Percentiles rank a stretch among this genome's conserved stretches.
Evolutionary conservation across 2,888 invertebrate genomes (phyloP).

Genomic region (Carabus problematicus): DNA sequence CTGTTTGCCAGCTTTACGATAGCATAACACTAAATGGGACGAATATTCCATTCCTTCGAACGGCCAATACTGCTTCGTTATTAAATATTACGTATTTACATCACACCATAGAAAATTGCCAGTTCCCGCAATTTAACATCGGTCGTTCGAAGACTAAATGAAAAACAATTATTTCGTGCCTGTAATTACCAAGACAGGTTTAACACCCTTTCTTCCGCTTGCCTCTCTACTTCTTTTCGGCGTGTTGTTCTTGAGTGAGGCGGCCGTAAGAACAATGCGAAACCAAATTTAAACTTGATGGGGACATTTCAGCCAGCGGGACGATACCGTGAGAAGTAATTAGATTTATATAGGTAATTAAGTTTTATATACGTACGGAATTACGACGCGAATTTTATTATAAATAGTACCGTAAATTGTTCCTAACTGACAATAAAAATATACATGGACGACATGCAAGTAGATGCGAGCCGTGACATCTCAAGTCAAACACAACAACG

Average conservation of each 20-base stretch:
- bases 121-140: background rate
- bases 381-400: slow-evolving; percentile 23
- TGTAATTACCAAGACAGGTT: slow-evolving; percentile 13
- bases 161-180: slow-evolving; percentile 9
- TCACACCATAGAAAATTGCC: background rate
- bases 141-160: slow-evolving; percentile 10
- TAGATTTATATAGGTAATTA: slow-evolving; percentile 33
- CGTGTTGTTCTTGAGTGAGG: slow-evolving; percentile 1
- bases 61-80: too few species aligned
- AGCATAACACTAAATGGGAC: too few species aligned
- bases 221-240: background rate
- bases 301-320: slow-evolving; percentile 17
- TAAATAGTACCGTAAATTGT: slow-evolving; percentile 19
- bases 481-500: too few species aligned
- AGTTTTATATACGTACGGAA: slow-evolving; percentile 25
- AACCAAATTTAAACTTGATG: slow-evolving; percentile 34
- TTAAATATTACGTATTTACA: too few species aligned
- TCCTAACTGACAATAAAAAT: too few species aligned
- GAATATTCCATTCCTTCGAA: too few species aligned
- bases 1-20: background rate
- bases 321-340: slow-evolving; percentile 28
- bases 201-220: background rate
- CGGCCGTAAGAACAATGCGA: slow-evolving; percentile 20
- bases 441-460: too few species aligned
- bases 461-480: too few species aligned